phyloP scores from a whole-genome alignment of 2,113 vertebrate species.

The Callospermophilus lateralis region DNA sequence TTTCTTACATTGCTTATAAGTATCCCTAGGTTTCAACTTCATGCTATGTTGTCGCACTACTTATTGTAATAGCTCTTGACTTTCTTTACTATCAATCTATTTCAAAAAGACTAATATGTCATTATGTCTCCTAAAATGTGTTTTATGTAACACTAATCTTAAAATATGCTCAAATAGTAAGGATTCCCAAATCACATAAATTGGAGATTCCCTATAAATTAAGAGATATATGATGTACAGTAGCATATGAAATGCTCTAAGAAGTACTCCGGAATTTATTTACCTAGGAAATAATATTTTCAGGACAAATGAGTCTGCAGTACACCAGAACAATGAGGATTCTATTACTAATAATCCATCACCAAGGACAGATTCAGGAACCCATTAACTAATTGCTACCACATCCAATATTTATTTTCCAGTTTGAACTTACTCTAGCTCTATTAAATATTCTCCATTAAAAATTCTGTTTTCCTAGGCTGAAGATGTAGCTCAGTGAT shows the following conservation, averaged over 20 bases:
- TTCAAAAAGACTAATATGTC: not conserved
- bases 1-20: not conserved
- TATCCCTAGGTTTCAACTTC: not conserved
- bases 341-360: not conserved
- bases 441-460: not conserved
- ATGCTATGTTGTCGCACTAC: not conserved
- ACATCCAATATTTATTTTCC: not conserved
- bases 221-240: not conserved
- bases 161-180: not conserved
- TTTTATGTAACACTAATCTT: not conserved
- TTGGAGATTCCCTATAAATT: not conserved
- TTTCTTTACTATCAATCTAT: not conserved
- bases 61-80: not conserved
- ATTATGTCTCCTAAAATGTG: not conserved
- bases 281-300: not conserved
- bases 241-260: not conserved
- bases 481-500: not conserved
- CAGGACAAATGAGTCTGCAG: not conserved
- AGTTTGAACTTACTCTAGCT: not conserved
- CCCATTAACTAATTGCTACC: not conserved
- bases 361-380: not conserved
- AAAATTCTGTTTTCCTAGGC: not conserved
- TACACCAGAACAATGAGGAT: not conserved
- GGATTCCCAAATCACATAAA: not conserved
- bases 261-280: not conserved